These are phyloP conservation scores for Pristiophorus japonicus DNA, from an alignment of 2,113 vertebrate species.

Conservation along the genomic window DNA sequence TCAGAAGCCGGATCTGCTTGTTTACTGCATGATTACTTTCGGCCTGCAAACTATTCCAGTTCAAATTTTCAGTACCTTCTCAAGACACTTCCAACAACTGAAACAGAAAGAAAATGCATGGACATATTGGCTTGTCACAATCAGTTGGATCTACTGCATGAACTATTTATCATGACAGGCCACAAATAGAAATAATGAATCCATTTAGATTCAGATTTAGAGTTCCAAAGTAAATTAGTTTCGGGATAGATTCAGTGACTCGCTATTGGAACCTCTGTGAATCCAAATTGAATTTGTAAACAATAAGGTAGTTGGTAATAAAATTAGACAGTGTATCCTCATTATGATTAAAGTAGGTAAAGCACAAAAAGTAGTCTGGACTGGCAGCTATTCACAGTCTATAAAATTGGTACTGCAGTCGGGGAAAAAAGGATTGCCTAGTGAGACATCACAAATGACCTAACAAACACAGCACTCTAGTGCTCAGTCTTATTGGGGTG, in stretches of 20 bases:
- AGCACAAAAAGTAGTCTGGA: not conserved
- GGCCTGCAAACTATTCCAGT: not conserved
- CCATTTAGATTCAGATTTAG: not conserved
- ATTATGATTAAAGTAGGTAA: not conserved
- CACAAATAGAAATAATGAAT: slow-evolving; percentile 19
- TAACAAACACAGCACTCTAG: not conserved
- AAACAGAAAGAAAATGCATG: not conserved
- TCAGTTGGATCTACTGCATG: not conserved
- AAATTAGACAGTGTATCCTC: slow-evolving; percentile 14
- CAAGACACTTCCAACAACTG: not conserved
- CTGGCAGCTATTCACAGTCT: not conserved
- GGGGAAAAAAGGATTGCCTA: not conserved
- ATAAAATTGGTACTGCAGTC: not conserved
- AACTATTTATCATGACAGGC: slow-evolving; percentile 2
- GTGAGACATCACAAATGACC: not conserved
- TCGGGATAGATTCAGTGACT: not conserved
- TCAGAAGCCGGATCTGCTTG: not conserved
- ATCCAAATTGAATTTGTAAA: slow-evolving; percentile 28
- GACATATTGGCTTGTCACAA: not conserved
- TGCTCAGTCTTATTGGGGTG: not conserved
- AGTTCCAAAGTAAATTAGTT: slow-evolving; percentile 21
- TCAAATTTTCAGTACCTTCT: not conserved
- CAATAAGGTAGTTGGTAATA: not conserved
- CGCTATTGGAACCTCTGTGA: not conserved
- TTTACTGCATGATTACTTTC: not conserved